Evolutionary conservation across 2,888 invertebrate genomes (phyloP).

Genomic region (Gryllus longicercus): DNA sequence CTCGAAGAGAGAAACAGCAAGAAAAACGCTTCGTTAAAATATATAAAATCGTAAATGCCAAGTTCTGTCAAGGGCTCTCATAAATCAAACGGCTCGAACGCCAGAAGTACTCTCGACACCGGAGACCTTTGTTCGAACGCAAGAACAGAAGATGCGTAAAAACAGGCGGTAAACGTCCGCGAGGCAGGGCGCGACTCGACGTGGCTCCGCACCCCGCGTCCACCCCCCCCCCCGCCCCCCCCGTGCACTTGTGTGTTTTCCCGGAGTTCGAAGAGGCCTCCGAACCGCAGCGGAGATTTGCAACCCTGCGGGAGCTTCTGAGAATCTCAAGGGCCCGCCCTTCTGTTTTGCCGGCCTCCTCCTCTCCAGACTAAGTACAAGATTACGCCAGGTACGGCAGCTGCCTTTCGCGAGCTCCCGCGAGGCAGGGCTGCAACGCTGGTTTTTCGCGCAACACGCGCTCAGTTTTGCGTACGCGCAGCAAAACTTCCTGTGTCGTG

Average conservation of each 20-base stretch:
- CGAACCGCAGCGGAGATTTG: not conserved
- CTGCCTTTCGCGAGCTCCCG: not conserved
- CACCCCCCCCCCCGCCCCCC: too few relatives aligned
- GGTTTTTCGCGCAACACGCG: conserved; percentile 3
- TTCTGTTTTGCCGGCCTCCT: not conserved
- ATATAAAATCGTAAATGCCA: too few relatives aligned
- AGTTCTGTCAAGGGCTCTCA: too few relatives aligned
- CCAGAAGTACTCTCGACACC: too few relatives aligned
- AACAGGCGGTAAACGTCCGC: too few relatives aligned
- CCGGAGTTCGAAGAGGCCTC: not conserved
- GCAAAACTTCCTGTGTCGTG: conserved; percentile 6
- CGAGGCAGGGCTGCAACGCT: not conserved
- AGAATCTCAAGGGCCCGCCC: not conserved
- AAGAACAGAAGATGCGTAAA: too few relatives aligned
- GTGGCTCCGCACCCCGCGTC: too few relatives aligned
- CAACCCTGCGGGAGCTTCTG: not conserved
- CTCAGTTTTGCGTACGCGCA: not conserved
- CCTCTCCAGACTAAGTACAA: not conserved
- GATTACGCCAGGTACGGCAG: not conserved
- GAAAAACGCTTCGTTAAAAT: too few relatives aligned
- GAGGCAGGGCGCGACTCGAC: too few relatives aligned
- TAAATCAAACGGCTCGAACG: too few relatives aligned
- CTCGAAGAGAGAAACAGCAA: too few relatives aligned
- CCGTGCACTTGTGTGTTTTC: not conserved
- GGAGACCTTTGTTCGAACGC: too few relatives aligned